Evolutionary conservation across 1,140 invertebrate species (phyloP).

Genomic region (Intoshia linei): DNA sequence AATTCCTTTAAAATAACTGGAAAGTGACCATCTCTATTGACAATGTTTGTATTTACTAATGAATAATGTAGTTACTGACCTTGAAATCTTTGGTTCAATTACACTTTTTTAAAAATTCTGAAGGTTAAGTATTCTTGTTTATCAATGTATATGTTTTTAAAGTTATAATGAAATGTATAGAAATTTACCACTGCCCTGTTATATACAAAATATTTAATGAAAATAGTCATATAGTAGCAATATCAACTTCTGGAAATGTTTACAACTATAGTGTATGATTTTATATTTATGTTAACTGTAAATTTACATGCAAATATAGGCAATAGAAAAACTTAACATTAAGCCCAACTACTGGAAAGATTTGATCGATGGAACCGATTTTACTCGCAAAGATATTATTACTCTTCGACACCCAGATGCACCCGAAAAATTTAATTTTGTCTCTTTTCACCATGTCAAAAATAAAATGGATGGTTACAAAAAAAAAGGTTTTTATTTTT

Average conservation of each 20-base stretch:
- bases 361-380: constrained; percentile 55
- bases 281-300: background rate
- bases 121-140: too few relatives aligned
- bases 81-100: too few relatives aligned
- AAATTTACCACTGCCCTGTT: constrained; percentile 61
- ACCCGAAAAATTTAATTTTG: constrained; percentile 69
- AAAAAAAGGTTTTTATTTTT: constrained; percentile 28
- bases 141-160: too few relatives aligned
- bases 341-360: constrained; percentile 75
- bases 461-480: constrained; percentile 52
- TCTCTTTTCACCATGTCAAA: constrained; percentile 70
- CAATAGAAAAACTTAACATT: constrained; percentile 73
- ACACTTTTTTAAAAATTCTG: too few relatives aligned
- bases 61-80: too few relatives aligned
- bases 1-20: too few relatives aligned
- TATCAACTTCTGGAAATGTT: constrained; percentile 68
- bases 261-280: constrained; percentile 44
- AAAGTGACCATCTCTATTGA: too few relatives aligned
- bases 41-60: too few relatives aligned
- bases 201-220: constrained; percentile 74
- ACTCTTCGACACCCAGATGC: constrained; percentile 59
- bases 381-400: constrained; percentile 60
- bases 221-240: constrained; percentile 63
- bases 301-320: constrained; percentile 26
- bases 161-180: constrained; percentile 14